phyloP scores from a whole-genome alignment of 37 sponge, comb jelly and placozoan species.

The Lycopodina hypogea region DNA sequence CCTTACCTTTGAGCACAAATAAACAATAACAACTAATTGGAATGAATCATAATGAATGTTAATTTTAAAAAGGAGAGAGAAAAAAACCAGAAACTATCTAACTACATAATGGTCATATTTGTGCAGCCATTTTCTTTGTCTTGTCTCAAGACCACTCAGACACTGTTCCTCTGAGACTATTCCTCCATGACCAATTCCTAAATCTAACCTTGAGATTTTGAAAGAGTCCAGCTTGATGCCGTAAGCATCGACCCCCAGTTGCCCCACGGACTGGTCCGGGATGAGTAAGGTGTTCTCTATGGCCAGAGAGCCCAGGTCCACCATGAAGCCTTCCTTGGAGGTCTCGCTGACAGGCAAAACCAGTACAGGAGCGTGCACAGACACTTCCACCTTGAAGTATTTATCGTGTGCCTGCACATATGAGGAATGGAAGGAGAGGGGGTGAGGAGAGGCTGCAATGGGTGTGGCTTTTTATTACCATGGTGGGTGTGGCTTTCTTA shows the following conservation, averaged over 20 bases:
- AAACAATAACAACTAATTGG: too few relatives aligned
- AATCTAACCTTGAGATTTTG: conserved; percentile 45
- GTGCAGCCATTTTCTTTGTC: too few relatives aligned
- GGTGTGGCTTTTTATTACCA: not conserved
- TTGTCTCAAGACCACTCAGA: too few relatives aligned
- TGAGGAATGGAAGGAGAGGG: not conserved
- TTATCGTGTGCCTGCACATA: conserved; percentile 31
- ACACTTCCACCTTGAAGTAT: conserved; percentile 42
- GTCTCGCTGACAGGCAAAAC: conserved; percentile 42
- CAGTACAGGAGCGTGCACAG: conserved; percentile 61
- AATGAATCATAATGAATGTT: too few relatives aligned
- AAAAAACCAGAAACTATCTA: too few relatives aligned
- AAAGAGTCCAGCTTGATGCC: conserved; percentile 40
- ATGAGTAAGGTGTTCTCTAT: conserved; percentile 36
- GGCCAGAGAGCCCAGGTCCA: conserved; percentile 56
- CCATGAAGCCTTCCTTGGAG: conserved; percentile 44
- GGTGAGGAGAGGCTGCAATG: not conserved
- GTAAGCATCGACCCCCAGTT: conserved; percentile 37
- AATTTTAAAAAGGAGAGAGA: too few relatives aligned
- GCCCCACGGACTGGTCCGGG: conserved; percentile 7
- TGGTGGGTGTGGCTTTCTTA: too few relatives aligned
- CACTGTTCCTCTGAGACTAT: too few relatives aligned
- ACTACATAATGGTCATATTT: too few relatives aligned
- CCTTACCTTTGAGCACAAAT: too few relatives aligned
- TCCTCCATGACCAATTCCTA: too few relatives aligned